phyloP scores from a whole-genome alignment of 1,140 invertebrate species.

The Sarcophaga bullata region DNA sequence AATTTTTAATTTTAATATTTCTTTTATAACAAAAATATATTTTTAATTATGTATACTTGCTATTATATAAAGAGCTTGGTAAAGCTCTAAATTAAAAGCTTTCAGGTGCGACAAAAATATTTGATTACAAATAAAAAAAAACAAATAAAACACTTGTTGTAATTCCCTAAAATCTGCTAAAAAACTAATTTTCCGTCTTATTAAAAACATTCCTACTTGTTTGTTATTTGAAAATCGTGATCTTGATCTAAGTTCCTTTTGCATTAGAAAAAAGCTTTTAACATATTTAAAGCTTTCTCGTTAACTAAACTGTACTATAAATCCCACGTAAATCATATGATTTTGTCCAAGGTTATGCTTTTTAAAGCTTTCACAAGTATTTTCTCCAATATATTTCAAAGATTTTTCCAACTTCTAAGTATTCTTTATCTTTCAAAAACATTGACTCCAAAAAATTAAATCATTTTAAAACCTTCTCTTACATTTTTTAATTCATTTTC shows the following conservation, averaged over 20 bases:
- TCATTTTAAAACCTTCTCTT: neutral
- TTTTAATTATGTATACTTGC: neutral
- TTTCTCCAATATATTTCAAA: neutral
- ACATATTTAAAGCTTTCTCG: neutral
- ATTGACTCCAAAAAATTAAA: neutral
- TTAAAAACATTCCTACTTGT: too few species aligned
- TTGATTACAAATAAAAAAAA: too few species aligned
- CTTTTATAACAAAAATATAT: neutral
- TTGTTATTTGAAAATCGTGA: too few species aligned
- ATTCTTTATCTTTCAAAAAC: neutral
- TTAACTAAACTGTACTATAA: neutral
- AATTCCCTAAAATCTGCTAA: neutral
- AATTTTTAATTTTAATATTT: neutral
- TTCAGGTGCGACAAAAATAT: conserved; percentile 16
- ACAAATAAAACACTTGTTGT: neutral
- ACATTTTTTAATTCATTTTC: too few species aligned
- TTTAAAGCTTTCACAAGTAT: neutral
- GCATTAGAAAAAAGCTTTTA: too few species aligned
- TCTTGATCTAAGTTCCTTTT: too few species aligned
- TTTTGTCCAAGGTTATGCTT: neutral
- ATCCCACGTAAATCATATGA: too few species aligned
- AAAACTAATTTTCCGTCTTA: too few species aligned
- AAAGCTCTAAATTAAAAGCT: neutral
- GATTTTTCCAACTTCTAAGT: neutral
- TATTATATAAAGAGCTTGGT: neutral